These are phyloP conservation scores for Eueides isabella DNA, from an alignment of 1,140 invertebrate species.

Conservation along the genomic window DNA sequence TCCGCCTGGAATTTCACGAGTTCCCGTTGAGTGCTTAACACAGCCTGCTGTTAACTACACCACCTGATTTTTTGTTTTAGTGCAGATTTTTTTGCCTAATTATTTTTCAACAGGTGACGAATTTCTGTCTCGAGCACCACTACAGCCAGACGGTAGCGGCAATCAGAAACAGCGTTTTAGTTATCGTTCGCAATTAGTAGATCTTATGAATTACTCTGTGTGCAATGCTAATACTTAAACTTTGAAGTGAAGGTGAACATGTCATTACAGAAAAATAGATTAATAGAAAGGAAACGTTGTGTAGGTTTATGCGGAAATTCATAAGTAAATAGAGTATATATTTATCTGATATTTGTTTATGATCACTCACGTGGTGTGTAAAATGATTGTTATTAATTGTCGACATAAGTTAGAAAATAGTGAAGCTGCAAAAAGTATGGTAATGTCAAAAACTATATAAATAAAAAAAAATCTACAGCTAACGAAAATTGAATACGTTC, in stretches of 20 bases:
- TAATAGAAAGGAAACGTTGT: background rate
- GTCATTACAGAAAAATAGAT: background rate
- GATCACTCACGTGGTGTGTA: too few species aligned
- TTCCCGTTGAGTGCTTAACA: constrained; percentile 67
- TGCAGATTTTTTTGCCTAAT: constrained; percentile 79
- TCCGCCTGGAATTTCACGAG: constrained; percentile 60
- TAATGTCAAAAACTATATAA: background rate
- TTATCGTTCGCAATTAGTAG: constrained; percentile 73
- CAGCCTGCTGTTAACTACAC: constrained; percentile 65
- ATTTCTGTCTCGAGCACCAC: constrained; percentile 74
- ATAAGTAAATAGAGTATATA: background rate
- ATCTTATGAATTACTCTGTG: constrained; percentile 46
- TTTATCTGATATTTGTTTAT: too few species aligned
- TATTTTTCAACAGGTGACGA: constrained; percentile 82
- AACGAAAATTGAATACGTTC: background rate
- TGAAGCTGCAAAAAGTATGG: too few species aligned
- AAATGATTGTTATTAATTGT: too few species aligned
- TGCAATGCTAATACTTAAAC: constrained; percentile 27
- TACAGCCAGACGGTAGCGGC: constrained; percentile 63
- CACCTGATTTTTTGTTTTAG: constrained; percentile 78
- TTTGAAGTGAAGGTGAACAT: constrained; percentile 32
- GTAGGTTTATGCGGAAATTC: too few species aligned
- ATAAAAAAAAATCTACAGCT: background rate
- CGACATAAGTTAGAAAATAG: too few species aligned
- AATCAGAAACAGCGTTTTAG: constrained; percentile 71